Percentiles rank a stretch among this genome's conserved stretches.
phyloP scores from a whole-genome alignment of 2,888 invertebrate species.

The Drepana falcataria region DNA sequence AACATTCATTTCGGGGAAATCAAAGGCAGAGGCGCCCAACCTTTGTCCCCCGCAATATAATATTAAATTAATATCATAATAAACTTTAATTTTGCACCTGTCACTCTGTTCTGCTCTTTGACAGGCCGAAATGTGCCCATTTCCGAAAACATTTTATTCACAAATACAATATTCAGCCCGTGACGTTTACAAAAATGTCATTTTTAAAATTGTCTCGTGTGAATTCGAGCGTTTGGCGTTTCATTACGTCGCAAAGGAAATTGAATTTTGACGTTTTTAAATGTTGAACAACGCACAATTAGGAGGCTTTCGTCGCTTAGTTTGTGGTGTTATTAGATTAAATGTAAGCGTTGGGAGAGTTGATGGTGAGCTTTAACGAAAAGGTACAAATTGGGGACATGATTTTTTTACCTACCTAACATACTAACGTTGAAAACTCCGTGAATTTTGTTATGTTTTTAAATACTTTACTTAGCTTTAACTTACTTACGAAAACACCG shows the following conservation, averaged over 20 bases:
- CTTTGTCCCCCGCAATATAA: slow-evolving; percentile 25
- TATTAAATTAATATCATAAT: slow-evolving; percentile 47
- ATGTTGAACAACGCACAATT: not conserved
- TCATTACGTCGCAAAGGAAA: slow-evolving; percentile 5
- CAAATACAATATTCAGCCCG: slow-evolving; percentile 24
- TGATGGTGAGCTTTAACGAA: too few species aligned
- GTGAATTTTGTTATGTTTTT: too few species aligned
- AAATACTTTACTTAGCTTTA: too few species aligned
- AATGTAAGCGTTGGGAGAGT: too few species aligned
- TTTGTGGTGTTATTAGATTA: too few species aligned
- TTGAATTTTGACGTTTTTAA: slow-evolving; percentile 14
- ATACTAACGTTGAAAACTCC: too few species aligned
- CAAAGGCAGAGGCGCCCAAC: slow-evolving; percentile 19
- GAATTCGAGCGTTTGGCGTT: slow-evolving; percentile 1
- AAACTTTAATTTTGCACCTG: slow-evolving; percentile 60
- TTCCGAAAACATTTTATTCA: slow-evolving; percentile 47
- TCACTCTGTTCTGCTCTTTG: slow-evolving; percentile 41
- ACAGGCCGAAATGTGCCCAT: slow-evolving; percentile 40
- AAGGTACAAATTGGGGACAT: too few species aligned
- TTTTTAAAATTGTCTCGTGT: slow-evolving; percentile 26
- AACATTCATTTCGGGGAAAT: slow-evolving; percentile 19
- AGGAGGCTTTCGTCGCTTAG: not conserved
- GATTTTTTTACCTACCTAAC: too few species aligned
- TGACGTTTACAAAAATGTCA: slow-evolving; percentile 25
- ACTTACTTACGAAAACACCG: too few species aligned